phyloP scores from a whole-genome alignment of 2,797 vertebrate species.

The Centropyge bicolor region DNA sequence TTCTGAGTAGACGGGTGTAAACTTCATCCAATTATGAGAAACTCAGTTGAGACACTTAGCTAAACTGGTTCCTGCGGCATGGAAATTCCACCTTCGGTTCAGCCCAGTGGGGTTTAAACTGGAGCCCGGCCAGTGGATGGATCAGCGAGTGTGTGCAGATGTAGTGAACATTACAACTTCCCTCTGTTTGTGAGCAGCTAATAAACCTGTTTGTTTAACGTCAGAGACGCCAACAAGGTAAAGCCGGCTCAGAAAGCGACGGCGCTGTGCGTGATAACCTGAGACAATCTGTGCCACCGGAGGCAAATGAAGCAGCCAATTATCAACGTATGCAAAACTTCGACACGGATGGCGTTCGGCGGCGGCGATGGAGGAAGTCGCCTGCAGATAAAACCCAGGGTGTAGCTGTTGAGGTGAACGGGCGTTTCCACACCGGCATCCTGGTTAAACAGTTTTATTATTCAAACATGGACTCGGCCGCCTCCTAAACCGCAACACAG shows the following conservation, averaged over 20 bases:
- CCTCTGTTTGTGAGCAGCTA: background rate
- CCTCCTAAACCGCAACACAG: background rate
- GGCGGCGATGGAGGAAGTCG: background rate
- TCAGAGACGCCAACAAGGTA: background rate
- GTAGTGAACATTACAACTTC: slow-evolving; percentile 12
- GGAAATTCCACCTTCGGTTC: slow-evolving; percentile 24
- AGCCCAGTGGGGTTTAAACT: slow-evolving; percentile 7
- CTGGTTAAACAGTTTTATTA: background rate
- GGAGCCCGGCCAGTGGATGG: slow-evolving; percentile 34
- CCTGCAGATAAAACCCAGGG: accelerated
- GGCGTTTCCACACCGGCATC: background rate
- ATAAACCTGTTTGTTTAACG: background rate
- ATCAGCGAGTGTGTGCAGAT: slow-evolving; percentile 19
- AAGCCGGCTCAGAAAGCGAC: background rate
- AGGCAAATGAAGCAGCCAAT: slow-evolving; percentile 15
- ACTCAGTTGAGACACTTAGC: slow-evolving; percentile 22
- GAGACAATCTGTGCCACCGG: background rate
- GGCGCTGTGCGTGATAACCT: background rate
- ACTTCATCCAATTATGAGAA: slow-evolving; percentile 24
- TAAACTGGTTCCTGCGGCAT: background rate
- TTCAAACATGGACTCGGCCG: background rate
- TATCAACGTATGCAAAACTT: slow-evolving; percentile 8
- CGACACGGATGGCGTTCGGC: background rate
- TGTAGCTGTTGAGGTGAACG: background rate
- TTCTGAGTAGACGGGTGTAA: background rate